Evolutionary conservation across 2,797 vertebrate species (phyloP).

Genomic region (Pygocentrus nattereri): DNA sequence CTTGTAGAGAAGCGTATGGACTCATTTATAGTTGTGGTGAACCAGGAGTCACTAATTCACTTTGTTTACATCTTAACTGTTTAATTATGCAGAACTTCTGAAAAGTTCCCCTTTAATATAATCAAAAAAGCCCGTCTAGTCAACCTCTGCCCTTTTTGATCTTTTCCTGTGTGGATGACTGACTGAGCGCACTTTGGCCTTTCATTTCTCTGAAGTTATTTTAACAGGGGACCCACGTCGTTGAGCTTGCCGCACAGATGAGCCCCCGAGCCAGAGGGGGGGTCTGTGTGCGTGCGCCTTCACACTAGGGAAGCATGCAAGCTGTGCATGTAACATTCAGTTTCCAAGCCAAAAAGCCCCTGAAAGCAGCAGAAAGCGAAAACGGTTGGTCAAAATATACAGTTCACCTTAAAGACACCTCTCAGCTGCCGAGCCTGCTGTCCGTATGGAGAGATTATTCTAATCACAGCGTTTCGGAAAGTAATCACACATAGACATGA

Average conservation of each 20-base stretch:
- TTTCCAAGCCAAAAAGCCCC: slow-evolving; percentile 28
- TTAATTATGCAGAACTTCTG: no score
- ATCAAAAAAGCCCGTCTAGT: no score
- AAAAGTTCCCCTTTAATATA: no score
- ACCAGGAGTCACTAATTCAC: no score
- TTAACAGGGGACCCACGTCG: slow-evolving; percentile 39
- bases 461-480: background rate
- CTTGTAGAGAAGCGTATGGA: no score
- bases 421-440: background rate
- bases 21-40: no score
- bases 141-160: no score
- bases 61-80: no score
- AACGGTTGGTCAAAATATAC: background rate
- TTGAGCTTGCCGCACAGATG: slow-evolving; percentile 45
- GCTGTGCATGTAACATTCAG: slow-evolving; percentile 11
- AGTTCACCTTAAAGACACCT: background rate
- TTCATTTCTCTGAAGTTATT: slow-evolving; percentile 23
- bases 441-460: background rate
- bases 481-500: slow-evolving; percentile 10
- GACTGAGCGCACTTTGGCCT: background rate
- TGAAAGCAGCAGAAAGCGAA: background rate
- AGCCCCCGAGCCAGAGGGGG: slow-evolving; percentile 12
- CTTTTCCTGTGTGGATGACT: no score
- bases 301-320: slow-evolving; percentile 12
- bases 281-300: slow-evolving; percentile 1